Base-by-base conservation (phyloP, 2,888 invertebrate genomes). In the Sarcophaga subvicina region DNA sequence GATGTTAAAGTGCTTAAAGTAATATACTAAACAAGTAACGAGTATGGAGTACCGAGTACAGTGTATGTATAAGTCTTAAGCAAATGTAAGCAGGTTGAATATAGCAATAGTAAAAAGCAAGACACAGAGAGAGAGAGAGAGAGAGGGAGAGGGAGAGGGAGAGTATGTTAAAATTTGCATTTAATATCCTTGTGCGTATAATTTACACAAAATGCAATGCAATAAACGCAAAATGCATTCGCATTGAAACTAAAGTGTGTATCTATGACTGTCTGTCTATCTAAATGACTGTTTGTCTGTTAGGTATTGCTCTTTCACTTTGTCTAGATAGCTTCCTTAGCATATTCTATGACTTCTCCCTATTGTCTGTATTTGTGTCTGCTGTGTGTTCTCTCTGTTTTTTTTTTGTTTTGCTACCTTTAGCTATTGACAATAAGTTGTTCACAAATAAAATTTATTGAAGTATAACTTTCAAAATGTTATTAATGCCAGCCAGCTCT, bases 111-210 rank as follows among this genome's bases (percentile, higher is more conserved):
- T 0, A 37, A 37, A 37, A 1, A 37, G 8, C 37, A 8, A 37
- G 37, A 37, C 2, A 37, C 8, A 49, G 49, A 4, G 14, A 1
- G 49, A 12, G 12, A 49, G 22, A 22, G 22, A 22, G 22, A 22
- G 1, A 22, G 22, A 22, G 3, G 2, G 49, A 4, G 17, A 54
- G 17, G 4, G 4, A 10, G 8, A 8, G 10, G 8, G 37, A 2
- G 37, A 2, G 54, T 14, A 17, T 17, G 67, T 6, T 79, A 76
- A 87, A 90, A 90, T 90, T 93, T 93, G 92, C 93, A 93, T 93
- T 93, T 92, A 93, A 93, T 93, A 93, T 93, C 93, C 93, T 93
- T 91, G 93, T 92, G 93, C 92, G 93, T 92, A 93, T 93, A 93
- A 93, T 93, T 93, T 93, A 93, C 93, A 93, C 81, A 87, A 84